Evolutionary conservation across 2,888 invertebrate species (phyloP).

Genomic region (Drosophila testacea): DNA sequence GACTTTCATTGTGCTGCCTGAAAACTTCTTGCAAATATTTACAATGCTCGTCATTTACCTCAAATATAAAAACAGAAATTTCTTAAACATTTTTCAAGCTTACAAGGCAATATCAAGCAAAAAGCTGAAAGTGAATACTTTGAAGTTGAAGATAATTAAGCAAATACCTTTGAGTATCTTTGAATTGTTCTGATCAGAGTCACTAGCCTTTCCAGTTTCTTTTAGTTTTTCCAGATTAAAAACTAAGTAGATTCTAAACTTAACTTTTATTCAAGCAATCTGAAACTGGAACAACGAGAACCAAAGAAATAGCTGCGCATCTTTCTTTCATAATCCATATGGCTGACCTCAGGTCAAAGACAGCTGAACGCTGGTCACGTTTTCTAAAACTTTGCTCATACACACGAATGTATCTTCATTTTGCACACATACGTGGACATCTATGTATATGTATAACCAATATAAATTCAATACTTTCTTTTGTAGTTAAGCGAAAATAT

Average conservation of each 20-base stretch:
- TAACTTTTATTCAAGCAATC: slow-evolving; percentile 35
- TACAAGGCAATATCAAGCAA: no score
- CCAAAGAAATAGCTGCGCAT: slow-evolving; percentile 23
- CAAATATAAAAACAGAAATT: slow-evolving; percentile 13
- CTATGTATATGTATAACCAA: slow-evolving; percentile 11
- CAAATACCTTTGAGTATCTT: neutral
- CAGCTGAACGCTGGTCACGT: slow-evolving; percentile 41
- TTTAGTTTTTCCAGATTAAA: neutral
- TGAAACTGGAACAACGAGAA: slow-evolving; percentile 33
- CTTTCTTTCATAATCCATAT: slow-evolving; percentile 45
- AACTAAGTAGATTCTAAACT: neutral
- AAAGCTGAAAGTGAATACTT: neutral
- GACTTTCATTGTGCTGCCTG: slow-evolving; percentile 32
- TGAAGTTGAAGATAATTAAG: neutral
- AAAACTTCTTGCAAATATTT: slow-evolving; percentile 30
- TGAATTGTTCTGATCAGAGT: no score
- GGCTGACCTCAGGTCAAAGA: slow-evolving; percentile 23
- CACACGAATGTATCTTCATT: slow-evolving; percentile 9
- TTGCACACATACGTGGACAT: slow-evolving; percentile 11
- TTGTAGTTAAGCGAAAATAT: slow-evolving; percentile 62
- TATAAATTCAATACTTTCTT: slow-evolving; percentile 46
- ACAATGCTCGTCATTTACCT: slow-evolving; percentile 9
- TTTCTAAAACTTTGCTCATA: slow-evolving; percentile 33
- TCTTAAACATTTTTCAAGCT: slow-evolving; percentile 1
- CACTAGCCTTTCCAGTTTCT: no score